Conservation (phyloP, 2,797 vertebrate genomes). For the Urocyon cinereoargenteus region DNA sequence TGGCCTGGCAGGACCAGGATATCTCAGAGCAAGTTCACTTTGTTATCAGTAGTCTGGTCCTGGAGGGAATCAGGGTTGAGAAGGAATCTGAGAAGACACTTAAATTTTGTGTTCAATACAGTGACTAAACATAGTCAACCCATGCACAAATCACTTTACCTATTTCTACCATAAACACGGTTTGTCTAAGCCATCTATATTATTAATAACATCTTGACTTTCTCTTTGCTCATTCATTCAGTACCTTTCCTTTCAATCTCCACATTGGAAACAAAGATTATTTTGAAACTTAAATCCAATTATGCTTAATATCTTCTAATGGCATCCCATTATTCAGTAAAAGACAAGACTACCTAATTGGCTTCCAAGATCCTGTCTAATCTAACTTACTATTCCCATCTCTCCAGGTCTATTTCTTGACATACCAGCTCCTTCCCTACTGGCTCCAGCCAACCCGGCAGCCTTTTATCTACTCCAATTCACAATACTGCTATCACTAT, state of each 20-base stretch:
- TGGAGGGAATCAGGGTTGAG: neutral
- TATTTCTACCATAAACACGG: neutral
- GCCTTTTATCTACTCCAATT: neutral
- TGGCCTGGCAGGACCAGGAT: neutral
- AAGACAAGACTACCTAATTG: neutral
- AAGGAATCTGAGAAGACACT: neutral
- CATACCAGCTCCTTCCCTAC: neutral
- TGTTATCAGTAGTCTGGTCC: neutral
- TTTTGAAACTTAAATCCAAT: slow-evolving; percentile 15
- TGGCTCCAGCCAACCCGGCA: neutral
- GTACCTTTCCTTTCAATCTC: neutral
- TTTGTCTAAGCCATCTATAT: neutral
- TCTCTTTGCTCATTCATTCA: neutral
- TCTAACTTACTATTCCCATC: neutral
- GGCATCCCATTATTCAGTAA: neutral
- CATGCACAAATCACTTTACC: neutral
- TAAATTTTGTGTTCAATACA: neutral
- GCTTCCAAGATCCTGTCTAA: neutral
- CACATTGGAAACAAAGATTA: neutral
- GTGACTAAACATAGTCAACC: neutral
- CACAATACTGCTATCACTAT: neutral
- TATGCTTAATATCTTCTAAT: neutral
- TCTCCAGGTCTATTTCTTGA: neutral
- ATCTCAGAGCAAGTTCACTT: neutral
- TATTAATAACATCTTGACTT: neutral